Conservation (phyloP, 2,888 invertebrate species). For the Dryobotodes eremita region DNA sequence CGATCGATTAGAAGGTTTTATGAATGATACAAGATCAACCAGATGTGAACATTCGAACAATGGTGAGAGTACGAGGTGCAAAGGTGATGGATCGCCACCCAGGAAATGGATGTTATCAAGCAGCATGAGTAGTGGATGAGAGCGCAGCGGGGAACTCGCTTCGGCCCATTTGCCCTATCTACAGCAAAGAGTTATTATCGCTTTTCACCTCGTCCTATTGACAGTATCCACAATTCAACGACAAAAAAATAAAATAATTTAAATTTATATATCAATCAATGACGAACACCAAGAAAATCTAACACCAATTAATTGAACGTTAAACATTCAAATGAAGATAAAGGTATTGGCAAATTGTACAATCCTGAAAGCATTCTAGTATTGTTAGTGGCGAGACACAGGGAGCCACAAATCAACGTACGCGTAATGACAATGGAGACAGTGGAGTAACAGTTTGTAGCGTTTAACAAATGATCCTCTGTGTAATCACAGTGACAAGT, state of each 20-base stretch:
- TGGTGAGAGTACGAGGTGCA: constrained; percentile 80
- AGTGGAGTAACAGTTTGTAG: constrained; percentile 59
- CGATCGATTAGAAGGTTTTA: constrained; percentile 63
- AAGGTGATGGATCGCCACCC: constrained; percentile 80
- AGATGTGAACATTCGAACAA: constrained; percentile 77
- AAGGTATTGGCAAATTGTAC: constrained; percentile 30
- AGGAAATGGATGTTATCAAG: constrained; percentile 82
- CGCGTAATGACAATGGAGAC: constrained; percentile 64
- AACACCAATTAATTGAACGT: background rate
- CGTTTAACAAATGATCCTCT: constrained; percentile 67
- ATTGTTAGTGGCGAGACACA: constrained; percentile 25
- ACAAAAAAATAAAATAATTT: background rate
- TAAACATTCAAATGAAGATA: constrained; percentile 1
- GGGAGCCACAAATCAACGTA: constrained; percentile 47
- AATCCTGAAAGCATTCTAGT: constrained; percentile 16
- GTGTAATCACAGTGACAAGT: constrained; percentile 66
- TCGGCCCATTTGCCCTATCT: constrained; percentile 72
- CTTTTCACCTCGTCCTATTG: constrained; percentile 61
- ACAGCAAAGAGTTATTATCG: constrained; percentile 64
- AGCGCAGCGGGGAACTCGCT: constrained; percentile 77
- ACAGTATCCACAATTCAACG: constrained; percentile 62
- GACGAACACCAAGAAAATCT: background rate
- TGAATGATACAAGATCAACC: constrained; percentile 64
- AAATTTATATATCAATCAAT: background rate
- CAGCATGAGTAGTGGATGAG: constrained; percentile 71